Percentiles rank a stretch among this genome's conserved stretches.
Evolutionary conservation across 2,113 vertebrate species (phyloP).

Genomic region (Perca flavescens): DNA sequence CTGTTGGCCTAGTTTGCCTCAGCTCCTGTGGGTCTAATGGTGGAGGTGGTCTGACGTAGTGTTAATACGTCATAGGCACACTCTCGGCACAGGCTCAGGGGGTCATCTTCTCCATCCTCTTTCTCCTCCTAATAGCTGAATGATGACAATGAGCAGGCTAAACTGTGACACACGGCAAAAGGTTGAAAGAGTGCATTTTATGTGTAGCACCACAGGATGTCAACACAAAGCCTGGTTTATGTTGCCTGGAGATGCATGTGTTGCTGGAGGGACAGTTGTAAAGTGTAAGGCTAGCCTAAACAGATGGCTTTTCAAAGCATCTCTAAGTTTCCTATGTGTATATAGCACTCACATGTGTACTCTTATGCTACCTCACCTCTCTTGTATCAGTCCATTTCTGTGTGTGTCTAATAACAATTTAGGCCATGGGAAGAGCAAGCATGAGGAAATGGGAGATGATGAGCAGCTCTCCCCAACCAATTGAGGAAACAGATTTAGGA

Average conservation of each 20-base stretch:
- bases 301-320: constrained; percentile 58
- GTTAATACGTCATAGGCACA: constrained; percentile 56
- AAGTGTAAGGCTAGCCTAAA: constrained; percentile 53
- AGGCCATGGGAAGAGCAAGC: constrained; percentile 32
- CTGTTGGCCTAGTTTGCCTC: constrained; percentile 49
- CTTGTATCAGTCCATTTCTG: constrained; percentile 14
- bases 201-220: constrained; percentile 28
- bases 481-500: constrained; percentile 62
- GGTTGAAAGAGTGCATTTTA: constrained; percentile 19
- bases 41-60: constrained; percentile 34
- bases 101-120: background rate
- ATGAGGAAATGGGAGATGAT: constrained; percentile 58
- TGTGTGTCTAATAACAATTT: constrained; percentile 27
- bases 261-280: constrained; percentile 30
- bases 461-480: constrained; percentile 38
- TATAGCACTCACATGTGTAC: constrained; percentile 36
- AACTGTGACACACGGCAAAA: constrained; percentile 30
- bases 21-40: constrained; percentile 18
- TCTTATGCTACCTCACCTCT: constrained; percentile 33
- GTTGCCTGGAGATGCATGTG: constrained; percentile 39
- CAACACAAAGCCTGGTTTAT: constrained; percentile 54
- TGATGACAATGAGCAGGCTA: constrained; percentile 31
- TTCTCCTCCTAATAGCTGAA: constrained; percentile 1
- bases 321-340: constrained; percentile 28
- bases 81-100: constrained; percentile 1